Evolutionary conservation across 2,113 vertebrate genomes (phyloP).

Genomic region (Antechinus flavipes): DNA sequence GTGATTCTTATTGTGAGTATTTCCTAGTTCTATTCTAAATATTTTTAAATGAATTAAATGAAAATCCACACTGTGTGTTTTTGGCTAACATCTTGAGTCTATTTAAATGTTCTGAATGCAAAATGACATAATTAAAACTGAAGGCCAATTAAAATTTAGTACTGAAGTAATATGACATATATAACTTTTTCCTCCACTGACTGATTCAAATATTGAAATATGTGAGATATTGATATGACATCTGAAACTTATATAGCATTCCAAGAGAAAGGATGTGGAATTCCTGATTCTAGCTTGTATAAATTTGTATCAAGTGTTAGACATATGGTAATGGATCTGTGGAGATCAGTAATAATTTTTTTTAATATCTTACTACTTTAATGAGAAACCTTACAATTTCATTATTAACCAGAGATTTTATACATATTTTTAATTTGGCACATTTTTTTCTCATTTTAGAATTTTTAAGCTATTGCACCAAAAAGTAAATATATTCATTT

Average conservation of each 20-base stretch:
- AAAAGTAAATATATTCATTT: constrained; percentile 36
- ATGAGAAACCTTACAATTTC: constrained; percentile 40
- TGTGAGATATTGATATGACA: neutral
- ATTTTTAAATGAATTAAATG: constrained; percentile 51
- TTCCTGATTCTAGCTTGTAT: constrained; percentile 7
- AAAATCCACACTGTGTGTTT: constrained; percentile 20
- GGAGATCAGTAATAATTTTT: constrained; percentile 9
- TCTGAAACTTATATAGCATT: neutral
- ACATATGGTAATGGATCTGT: neutral
- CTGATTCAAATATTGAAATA: neutral
- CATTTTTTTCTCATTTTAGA: constrained; percentile 21
- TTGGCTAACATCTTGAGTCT: neutral
- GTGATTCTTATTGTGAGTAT: constrained; percentile 32
- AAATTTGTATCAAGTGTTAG: constrained; percentile 41
- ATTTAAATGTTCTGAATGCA: constrained; percentile 45
- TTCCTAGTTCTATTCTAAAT: constrained; percentile 37
- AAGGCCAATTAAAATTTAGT: constrained; percentile 55
- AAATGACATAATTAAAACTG: neutral
- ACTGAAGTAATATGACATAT: constrained; percentile 13
- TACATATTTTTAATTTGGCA: constrained; percentile 23
- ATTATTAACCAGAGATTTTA: constrained; percentile 28
- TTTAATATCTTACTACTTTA: constrained; percentile 4
- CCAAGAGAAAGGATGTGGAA: neutral
- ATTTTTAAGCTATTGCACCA: constrained; percentile 24
- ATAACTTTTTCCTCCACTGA: neutral